phyloP scores from a whole-genome alignment of 2,888 invertebrate genomes.

The Tiliacea aurago region DNA sequence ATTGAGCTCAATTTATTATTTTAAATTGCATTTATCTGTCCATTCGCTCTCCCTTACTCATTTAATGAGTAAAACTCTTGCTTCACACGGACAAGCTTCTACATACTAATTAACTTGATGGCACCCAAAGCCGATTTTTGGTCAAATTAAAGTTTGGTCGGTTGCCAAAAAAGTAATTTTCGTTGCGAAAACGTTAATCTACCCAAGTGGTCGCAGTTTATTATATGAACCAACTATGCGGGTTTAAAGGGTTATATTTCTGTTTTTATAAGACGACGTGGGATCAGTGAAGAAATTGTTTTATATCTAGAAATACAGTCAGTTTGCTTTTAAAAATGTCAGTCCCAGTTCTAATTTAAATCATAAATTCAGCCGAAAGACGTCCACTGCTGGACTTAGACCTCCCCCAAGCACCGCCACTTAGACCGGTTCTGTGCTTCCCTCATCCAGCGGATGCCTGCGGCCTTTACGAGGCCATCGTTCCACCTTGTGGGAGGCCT shows the following conservation, averaged over 20 bases:
- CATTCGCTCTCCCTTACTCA: background rate
- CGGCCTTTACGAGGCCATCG: too few relatives aligned
- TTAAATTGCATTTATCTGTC: conserved; percentile 20
- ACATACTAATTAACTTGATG: conserved; percentile 22
- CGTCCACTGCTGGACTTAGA: too few relatives aligned
- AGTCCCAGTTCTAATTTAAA: background rate
- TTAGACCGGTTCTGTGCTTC: too few relatives aligned
- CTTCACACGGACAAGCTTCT: background rate
- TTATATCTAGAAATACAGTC: conserved; percentile 1
- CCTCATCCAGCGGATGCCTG: too few relatives aligned
- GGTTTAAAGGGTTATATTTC: conserved; percentile 3
- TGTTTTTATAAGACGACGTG: background rate
- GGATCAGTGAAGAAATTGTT: background rate
- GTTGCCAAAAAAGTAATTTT: background rate
- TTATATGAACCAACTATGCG: background rate
- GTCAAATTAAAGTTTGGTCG: conserved; percentile 16
- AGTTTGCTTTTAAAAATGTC: background rate
- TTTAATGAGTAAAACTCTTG: conserved; percentile 12
- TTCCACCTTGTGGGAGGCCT: too few relatives aligned
- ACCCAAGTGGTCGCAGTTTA: background rate
- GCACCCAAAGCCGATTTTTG: conserved; percentile 10
- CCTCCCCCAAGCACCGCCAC: too few relatives aligned
- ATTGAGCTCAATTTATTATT: conserved; percentile 8
- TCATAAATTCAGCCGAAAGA: too few relatives aligned
- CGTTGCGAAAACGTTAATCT: conserved; percentile 12